These are phyloP conservation scores for Glaucopsyche alexis DNA, from an alignment of 2,888 invertebrate genomes.

Conservation along the genomic window DNA sequence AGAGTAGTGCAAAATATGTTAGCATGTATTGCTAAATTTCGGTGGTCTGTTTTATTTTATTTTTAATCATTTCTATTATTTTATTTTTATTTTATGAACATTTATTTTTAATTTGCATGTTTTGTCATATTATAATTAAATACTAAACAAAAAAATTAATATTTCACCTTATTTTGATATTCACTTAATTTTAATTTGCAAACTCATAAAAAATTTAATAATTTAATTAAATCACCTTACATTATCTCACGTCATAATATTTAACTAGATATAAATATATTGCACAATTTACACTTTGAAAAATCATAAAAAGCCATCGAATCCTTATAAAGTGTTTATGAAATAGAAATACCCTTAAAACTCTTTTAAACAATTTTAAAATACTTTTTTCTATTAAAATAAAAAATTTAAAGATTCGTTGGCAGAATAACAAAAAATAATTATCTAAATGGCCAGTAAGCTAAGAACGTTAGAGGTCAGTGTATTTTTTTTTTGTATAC, in stretches of 20 bases:
- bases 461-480: conserved; percentile 77
- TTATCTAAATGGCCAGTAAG: conserved; percentile 39
- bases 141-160: conserved; percentile 36
- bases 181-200: conserved; percentile 23
- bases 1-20: conserved; percentile 71
- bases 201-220: conserved; percentile 10
- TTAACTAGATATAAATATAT: not conserved
- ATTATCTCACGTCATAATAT: conserved; percentile 17
- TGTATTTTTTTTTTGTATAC: conserved; percentile 58
- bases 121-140: conserved; percentile 40
- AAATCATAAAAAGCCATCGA: conserved; percentile 16
- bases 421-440: conserved; percentile 42
- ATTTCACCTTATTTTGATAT: conserved; percentile 39
- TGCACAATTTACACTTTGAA: conserved; percentile 2
- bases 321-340: not conserved
- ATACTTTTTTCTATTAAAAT: not conserved
- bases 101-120: conserved; percentile 61
- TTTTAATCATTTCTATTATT: conserved; percentile 48
- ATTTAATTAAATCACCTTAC: conserved; percentile 8
- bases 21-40: conserved; percentile 72
- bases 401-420: conserved; percentile 51
- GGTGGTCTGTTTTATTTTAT: conserved; percentile 55
- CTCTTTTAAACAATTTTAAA: not conserved
- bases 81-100: conserved; percentile 45
- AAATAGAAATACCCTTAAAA: not conserved